Base-by-base conservation (phyloP, 2,888 invertebrate genomes). In the Lepidochitona cinerea region DNA sequence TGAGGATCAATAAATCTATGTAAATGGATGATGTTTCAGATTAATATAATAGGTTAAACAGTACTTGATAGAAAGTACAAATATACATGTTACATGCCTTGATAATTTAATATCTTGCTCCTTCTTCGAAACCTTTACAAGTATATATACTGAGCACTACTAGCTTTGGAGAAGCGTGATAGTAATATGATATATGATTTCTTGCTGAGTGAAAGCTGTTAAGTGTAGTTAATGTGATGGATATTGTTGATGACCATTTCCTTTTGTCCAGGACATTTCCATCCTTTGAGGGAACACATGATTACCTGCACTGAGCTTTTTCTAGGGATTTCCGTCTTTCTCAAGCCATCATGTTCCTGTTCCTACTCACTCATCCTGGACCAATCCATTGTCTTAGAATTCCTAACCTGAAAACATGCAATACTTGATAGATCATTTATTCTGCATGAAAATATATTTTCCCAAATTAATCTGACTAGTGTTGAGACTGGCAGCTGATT, bases 361-460 rank as follows among this genome's bases (percentile, higher is more conserved):
- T n/a, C n/a, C 49, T n/a, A 23, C 49, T 2, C 49, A 2, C 49
- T n/a, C 49, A 49, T 23, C 49, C 49, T 49, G 49, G 49, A 4
- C 18, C n/a, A 18, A 7, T 49, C 49, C 49, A 49, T 49, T 49
- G 49, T 49, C 49, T 49, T n/a, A n/a, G 49, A 18, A n/a, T 7
- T 49, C 49, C 49, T 7, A 49, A 49, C 23, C 23, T 49, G 49
- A 49, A 18, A 18, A 49, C 49, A 49, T 49, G 49, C 7, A 49
- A 7, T 49, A 49, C 7, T 49, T 49, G 49, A 49, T 49, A 49
- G 59, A 32, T 59, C 23, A 59, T 59, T 59, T 29, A 59, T 59
- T 59, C 59, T 59, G 59, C 4, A 59, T 59, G 59, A 23, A 59
- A 29, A 59, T 59, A 59, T 59, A 59, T 23, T 59, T 59, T 59